Evolutionary conservation across 2,888 invertebrate genomes (phyloP), one percentile per base, ranked within the genome.

Genomic region (Cyaniris semiargus): DNA sequence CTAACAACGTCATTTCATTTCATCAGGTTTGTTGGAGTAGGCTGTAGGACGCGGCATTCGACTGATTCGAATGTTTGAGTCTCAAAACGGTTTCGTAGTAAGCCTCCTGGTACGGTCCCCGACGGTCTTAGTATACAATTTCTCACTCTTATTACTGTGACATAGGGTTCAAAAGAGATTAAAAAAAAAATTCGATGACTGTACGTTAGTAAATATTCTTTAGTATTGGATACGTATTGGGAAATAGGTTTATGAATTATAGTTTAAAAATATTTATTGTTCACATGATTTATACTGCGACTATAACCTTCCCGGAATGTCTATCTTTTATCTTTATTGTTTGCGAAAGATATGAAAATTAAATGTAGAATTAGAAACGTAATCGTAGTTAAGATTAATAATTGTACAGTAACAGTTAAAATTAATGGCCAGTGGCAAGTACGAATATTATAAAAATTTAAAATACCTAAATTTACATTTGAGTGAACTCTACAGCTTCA

Each of bases 211-310:
- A 21, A 58, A 58, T 58, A 58, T 58, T 66, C 2, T 66, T 10
- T 21, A 5, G 66, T 66, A 31, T 27, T 15, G 66, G 60, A 18
- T 21, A 66, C 66, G 27, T 60, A 60, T 66, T 66, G 66, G 66
- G 66, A 66, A 66, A 66, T 31, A 66, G 66, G 66, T 66, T 66
- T 66, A 66, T 66, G 66, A 27, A 18, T 66, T 66, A 66, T 66
- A 31, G 66, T 66, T 66, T 31, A 15, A 66, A 31, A 66, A 18
- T 66, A 18, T 66, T 66, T 66, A 66, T 31, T 66, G 27, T 66
- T 27, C 66, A 31, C 5, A 66, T 66, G 66, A 66, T 66, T 66
- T 31, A 66, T 66, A 18, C 15, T 1, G 27, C 27, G 31, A 31
- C 66, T 27, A 15, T 66, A 66, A 66, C 66, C 15, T 31, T 27